Conservation (phyloP, 2,797 vertebrate species). For the Liasis olivaceus region DNA sequence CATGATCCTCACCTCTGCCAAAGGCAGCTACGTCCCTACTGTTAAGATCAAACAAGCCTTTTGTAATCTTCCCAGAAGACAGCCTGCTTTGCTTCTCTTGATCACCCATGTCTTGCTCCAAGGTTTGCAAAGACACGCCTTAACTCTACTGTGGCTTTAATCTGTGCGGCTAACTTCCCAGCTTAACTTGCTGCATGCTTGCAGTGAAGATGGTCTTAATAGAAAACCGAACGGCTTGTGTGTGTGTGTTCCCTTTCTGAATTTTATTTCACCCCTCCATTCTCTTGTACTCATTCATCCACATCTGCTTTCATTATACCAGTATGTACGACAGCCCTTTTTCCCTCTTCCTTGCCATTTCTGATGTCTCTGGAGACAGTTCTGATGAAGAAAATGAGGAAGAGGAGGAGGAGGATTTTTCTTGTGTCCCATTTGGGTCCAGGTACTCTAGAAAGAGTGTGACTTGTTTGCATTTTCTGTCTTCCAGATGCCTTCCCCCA, state of each 20-base stretch:
- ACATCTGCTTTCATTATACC: slow-evolving; percentile 73
- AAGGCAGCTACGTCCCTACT: neutral
- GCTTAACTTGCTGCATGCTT: slow-evolving; percentile 52
- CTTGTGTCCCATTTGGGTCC: slow-evolving; percentile 98
- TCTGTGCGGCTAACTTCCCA: neutral
- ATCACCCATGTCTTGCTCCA: neutral
- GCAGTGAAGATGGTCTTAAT: slow-evolving; percentile 16
- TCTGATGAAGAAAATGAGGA: slow-evolving; percentile 94
- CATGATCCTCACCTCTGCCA: neutral
- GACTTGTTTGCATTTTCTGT: slow-evolving; percentile 70
- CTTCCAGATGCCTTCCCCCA: slow-evolving; percentile 56
- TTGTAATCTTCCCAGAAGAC: neutral
- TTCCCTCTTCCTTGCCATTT: slow-evolving; percentile 91
- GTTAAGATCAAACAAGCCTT: neutral
- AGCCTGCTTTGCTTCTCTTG: neutral
- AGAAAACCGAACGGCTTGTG: neutral
- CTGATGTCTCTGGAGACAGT: slow-evolving; percentile 95
- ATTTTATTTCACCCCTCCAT: slow-evolving; percentile 8
- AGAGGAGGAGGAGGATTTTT: slow-evolving; percentile 82
- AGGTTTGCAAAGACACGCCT: slow-evolving; percentile 1
- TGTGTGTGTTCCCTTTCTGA: neutral
- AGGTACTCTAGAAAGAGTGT: slow-evolving; percentile 86
- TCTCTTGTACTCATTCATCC: slow-evolving; percentile 57
- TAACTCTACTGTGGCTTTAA: slow-evolving; percentile 18
- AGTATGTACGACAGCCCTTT: slow-evolving; percentile 86